Evolutionary conservation across 2,113 vertebrate genomes (phyloP).

Genomic region (Oreotrochilus melanogaster): DNA sequence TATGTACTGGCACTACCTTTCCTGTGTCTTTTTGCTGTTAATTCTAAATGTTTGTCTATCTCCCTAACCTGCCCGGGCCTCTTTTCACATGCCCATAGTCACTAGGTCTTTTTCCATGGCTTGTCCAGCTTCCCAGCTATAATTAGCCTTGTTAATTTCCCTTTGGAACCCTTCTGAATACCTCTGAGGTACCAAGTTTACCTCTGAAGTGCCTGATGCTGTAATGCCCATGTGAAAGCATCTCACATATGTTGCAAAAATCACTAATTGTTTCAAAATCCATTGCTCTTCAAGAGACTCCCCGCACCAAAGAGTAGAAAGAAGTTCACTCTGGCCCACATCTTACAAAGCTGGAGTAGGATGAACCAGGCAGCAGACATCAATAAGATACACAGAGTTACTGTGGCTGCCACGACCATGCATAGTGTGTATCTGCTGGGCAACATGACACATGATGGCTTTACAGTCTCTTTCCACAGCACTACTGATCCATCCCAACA

Average conservation of each 20-base stretch:
- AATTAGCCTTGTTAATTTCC: not conserved
- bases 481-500: not conserved
- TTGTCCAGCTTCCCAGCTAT: not conserved
- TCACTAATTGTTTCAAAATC: not conserved
- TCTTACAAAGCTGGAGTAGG: not conserved
- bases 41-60: not conserved
- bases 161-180: not conserved
- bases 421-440: not conserved
- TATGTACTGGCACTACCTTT: not conserved
- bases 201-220: not conserved
- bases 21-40: not conserved
- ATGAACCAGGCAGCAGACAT: not conserved
- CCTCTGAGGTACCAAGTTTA: not conserved
- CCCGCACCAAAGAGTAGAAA: not conserved
- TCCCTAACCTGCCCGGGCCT: not conserved
- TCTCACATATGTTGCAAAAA: not conserved
- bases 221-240: not conserved
- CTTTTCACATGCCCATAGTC: not conserved
- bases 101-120: not conserved
- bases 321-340: not conserved
- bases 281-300: not conserved
- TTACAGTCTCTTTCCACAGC: not conserved
- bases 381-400: not conserved
- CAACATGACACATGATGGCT: not conserved
- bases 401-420: not conserved